Evolutionary conservation across 1,140 invertebrate species (phyloP).

Genomic region (Radopholus similis): DNA sequence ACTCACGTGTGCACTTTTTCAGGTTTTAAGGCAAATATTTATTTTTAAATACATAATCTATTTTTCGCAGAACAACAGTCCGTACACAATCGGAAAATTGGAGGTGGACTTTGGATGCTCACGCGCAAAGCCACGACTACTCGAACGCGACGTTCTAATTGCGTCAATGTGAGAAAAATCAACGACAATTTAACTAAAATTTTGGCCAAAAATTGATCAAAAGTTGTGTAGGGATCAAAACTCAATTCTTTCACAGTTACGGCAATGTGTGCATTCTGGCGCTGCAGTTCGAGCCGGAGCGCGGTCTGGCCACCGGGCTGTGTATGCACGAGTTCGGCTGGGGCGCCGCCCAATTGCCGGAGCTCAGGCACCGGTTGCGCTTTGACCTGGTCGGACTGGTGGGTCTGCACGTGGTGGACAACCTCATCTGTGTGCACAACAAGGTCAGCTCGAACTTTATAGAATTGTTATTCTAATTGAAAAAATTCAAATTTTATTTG

Average conservation of each 20-base stretch:
- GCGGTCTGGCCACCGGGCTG: constrained; percentile 6
- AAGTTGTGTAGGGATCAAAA: too few relatives aligned
- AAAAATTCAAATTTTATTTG: background rate
- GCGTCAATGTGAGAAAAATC: background rate
- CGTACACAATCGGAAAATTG: background rate
- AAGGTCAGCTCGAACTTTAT: constrained; percentile 1
- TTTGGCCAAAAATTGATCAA: background rate
- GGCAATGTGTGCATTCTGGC: constrained; percentile 11
- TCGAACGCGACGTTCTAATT: constrained; percentile 9
- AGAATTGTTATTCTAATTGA: background rate
- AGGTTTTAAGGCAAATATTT: background rate
- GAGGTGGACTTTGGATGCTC: constrained; percentile 16
- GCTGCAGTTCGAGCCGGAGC: background rate
- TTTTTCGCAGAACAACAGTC: background rate
- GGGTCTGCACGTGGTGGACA: constrained; percentile 11
- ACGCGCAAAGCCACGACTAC: background rate
- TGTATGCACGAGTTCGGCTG: constrained; percentile 4
- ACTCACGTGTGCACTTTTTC: background rate
- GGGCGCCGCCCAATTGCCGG: background rate
- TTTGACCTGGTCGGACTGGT: constrained; percentile 11
- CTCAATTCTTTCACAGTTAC: background rate
- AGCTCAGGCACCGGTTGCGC: background rate
- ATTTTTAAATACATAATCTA: background rate
- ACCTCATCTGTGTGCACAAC: constrained; percentile 3
- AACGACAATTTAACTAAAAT: background rate